These are phyloP conservation scores for Rhabdomys pumilio DNA, from an alignment of 2,797 vertebrate species.

Conservation along the genomic window DNA sequence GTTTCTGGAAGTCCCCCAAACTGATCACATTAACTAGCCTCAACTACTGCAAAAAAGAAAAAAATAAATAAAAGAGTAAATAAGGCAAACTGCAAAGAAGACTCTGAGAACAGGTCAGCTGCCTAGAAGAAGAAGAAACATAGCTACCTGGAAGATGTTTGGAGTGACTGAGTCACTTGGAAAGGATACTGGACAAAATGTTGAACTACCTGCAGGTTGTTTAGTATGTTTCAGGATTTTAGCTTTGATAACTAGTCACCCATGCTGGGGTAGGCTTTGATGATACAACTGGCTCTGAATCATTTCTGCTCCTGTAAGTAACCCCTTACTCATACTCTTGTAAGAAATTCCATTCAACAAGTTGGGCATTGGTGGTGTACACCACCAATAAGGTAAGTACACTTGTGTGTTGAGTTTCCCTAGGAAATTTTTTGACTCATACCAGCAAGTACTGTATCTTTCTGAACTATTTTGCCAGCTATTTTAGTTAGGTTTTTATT, in stretches of 20 bases:
- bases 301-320: not conserved
- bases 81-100: not conserved
- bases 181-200: not conserved
- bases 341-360: not conserved
- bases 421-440: not conserved
- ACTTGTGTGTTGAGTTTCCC: not conserved
- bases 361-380: not conserved
- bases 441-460: not conserved
- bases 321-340: too few species aligned
- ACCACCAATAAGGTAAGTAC: not conserved
- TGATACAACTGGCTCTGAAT: not conserved
- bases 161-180: not conserved
- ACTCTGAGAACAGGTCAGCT: not conserved
- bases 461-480: not conserved
- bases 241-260: not conserved
- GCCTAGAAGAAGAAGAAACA: not conserved
- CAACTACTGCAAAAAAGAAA: not conserved
- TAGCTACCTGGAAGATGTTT: not conserved
- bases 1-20: not conserved
- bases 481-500: not conserved
- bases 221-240: not conserved
- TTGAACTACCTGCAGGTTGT: not conserved
- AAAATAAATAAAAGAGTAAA: not conserved
- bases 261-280: not conserved
- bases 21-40: not conserved